phyloP scores from a whole-genome alignment of 2,888 invertebrate species.

The Catocala nupta region DNA sequence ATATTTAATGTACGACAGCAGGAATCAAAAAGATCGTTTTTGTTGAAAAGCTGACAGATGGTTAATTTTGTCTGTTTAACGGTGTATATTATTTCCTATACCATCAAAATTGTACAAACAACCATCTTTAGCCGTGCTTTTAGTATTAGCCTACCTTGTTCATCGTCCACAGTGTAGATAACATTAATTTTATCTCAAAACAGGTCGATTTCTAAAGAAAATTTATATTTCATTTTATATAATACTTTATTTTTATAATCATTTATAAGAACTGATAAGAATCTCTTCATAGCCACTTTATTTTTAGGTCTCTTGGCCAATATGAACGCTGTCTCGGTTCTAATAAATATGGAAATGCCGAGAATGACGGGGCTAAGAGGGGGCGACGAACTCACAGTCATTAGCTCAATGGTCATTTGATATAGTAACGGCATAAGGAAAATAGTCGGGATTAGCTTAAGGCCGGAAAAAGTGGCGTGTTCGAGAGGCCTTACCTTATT shows the following conservation, averaged over 20 bases:
- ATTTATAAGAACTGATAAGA: constrained; percentile 12
- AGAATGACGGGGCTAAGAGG: constrained; percentile 15
- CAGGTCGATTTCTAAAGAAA: not conserved
- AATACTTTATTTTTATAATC: constrained; percentile 4
- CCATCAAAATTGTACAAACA: no score
- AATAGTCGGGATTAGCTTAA: constrained; percentile 31
- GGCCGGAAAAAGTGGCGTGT: constrained; percentile 31
- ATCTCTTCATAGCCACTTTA: constrained; percentile 11
- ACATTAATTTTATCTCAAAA: no score
- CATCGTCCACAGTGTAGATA: not conserved
- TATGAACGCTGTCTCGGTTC: constrained; percentile 21
- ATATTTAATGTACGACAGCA: no score
- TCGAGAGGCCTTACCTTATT: constrained; percentile 25
- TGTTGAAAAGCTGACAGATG: no score
- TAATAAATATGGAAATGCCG: constrained; percentile 37
- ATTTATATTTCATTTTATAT: not conserved
- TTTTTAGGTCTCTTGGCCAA: constrained; percentile 11
- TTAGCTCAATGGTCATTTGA: constrained; percentile 49
- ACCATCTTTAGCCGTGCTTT: no score
- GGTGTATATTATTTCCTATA: no score
- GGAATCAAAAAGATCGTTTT: no score
- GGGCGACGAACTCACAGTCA: constrained; percentile 40
- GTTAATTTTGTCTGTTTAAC: no score
- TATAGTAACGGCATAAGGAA: constrained; percentile 38
- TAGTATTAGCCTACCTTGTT: no score